Evolutionary conservation across 37 sponge, comb jelly and placozoan genomes (phyloP).

Genomic region (Beroe ovata): DNA sequence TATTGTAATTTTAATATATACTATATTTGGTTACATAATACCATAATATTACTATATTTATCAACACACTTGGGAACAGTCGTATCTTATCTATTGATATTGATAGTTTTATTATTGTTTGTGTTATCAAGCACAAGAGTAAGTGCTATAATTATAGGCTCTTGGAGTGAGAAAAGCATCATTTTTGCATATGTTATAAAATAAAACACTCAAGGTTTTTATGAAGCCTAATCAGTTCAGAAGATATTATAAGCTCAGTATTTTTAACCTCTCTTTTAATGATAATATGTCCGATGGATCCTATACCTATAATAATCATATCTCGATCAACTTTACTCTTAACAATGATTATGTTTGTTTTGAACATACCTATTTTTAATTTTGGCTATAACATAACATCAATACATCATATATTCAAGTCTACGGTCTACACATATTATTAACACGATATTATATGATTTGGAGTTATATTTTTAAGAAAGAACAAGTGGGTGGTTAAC

Average conservation of each 20-base stretch:
- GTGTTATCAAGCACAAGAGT: too few species aligned
- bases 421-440: too few species aligned
- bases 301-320: too few species aligned
- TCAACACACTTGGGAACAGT: too few species aligned
- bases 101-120: too few species aligned
- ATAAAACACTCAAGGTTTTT: slow-evolving; percentile 58
- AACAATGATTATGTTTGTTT: too few species aligned
- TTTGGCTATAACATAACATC: slow-evolving; percentile 8
- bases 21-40: slow-evolving; percentile 46
- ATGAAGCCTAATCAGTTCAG: slow-evolving; percentile 43
- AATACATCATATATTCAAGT: slow-evolving; percentile 18
- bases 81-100: too few species aligned
- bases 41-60: too few species aligned
- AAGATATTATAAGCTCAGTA: slow-evolving; percentile 63
- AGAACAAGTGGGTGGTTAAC: background rate
- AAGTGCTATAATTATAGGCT: too few species aligned
- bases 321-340: too few species aligned
- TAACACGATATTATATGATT: background rate
- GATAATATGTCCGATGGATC: background rate
- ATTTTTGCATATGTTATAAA: background rate
- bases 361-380: slow-evolving; percentile 66
- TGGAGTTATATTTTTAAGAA: background rate
- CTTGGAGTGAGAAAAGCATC: background rate
- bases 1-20: slow-evolving; percentile 65
- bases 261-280: slow-evolving; percentile 64